Conservation (phyloP, 2,797 vertebrate species). For the Urocyon cinereoargenteus region DNA sequence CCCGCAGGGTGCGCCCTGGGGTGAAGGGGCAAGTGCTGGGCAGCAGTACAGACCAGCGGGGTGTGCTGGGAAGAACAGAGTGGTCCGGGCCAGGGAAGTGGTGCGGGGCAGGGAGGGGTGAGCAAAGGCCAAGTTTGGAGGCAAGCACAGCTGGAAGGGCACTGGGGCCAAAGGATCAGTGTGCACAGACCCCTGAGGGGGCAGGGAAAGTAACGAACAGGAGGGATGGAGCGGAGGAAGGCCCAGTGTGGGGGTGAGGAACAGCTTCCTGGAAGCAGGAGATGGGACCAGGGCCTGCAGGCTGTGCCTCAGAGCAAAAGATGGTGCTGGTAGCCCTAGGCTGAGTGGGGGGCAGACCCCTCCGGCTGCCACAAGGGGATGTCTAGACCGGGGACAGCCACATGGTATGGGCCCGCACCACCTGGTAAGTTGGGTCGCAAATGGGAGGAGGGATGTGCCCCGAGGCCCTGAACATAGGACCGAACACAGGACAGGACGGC, state of each 20-base stretch:
- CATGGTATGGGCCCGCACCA: neutral
- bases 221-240: neutral
- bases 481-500: neutral
- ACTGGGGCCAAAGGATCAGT: neutral
- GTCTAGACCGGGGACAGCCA: neutral
- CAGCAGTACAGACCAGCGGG: neutral
- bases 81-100: neutral
- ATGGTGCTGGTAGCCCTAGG: neutral
- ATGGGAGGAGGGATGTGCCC: neutral
- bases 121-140: neutral
- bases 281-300: neutral
- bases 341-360: neutral
- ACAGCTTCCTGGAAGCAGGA: neutral
- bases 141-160: neutral
- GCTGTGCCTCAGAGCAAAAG: neutral
- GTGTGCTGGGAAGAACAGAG: neutral
- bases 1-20: fast-evolving
- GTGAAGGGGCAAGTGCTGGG: neutral
- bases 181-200: neutral
- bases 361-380: neutral
- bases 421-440: neutral
- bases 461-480: neutral
- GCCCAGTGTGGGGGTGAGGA: fast-evolving
- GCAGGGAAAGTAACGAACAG: neutral
- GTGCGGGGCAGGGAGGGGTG: neutral